Conservation (phyloP, 2,888 invertebrate species). For the Nudaria mundana region DNA sequence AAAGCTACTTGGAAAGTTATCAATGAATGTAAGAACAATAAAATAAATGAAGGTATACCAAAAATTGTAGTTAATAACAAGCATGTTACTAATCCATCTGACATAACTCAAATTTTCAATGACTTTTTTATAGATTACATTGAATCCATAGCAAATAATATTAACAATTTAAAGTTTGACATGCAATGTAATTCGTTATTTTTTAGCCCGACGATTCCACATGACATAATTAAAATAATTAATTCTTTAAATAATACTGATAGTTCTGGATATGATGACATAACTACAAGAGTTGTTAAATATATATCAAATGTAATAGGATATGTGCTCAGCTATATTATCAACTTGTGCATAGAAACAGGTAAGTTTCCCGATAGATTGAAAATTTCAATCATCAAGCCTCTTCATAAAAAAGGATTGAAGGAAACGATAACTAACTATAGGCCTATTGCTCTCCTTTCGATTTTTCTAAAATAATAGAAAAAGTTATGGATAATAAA, state of each 20-base stretch:
- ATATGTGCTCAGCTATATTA: neutral
- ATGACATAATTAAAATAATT: neutral
- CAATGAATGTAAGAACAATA: constrained; percentile 2
- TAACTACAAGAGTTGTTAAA: neutral
- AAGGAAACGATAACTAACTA: neutral
- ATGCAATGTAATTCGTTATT: neutral
- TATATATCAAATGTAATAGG: neutral
- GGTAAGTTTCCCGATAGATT: neutral
- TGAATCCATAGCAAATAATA: neutral
- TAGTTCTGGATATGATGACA: constrained; percentile 1
- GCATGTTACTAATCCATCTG: neutral
- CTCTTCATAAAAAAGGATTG: neutral
- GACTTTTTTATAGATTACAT: neutral
- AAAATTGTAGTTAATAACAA: neutral
- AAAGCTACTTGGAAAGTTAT: constrained; percentile 9
- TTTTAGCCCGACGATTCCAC: constrained; percentile 2
- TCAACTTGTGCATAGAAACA: neutral
- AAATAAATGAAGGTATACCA: neutral
- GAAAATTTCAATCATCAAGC: neutral
- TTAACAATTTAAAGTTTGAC: neutral
- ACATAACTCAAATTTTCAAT: constrained; percentile 3
- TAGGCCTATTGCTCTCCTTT: neutral
- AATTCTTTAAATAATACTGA: neutral
- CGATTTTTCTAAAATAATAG: neutral
- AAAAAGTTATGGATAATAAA: neutral